phyloP scores from a whole-genome alignment of 2,888 invertebrate species.

The Chrysolina americana region DNA sequence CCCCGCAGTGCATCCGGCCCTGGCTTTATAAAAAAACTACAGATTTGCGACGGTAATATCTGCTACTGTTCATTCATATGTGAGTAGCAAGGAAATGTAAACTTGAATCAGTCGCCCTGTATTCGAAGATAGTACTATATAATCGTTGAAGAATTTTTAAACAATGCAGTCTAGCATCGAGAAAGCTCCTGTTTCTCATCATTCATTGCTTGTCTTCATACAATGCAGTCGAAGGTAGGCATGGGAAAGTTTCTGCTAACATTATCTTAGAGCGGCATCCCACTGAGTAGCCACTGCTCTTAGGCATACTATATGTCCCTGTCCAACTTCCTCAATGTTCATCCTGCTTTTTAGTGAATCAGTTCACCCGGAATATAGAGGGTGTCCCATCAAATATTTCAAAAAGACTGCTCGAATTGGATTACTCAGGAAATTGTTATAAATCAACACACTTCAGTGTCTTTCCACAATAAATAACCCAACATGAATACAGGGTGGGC shows the following conservation, averaged over 20 bases:
- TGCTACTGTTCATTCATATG: background rate
- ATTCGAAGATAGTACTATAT: background rate
- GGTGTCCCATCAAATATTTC: background rate
- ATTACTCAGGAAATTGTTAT: too few relatives aligned
- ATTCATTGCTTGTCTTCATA: conserved; percentile 59
- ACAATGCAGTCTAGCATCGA: conserved; percentile 24
- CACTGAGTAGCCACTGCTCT: conserved; percentile 53
- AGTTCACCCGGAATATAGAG: background rate
- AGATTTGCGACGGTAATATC: too few relatives aligned
- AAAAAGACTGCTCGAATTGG: too few relatives aligned
- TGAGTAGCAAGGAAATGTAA: background rate
- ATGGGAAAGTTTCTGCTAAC: conserved; percentile 62
- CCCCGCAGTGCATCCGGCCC: too few relatives aligned
- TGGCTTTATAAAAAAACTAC: too few relatives aligned
- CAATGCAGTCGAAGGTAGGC: conserved; percentile 55
- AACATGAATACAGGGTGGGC: too few relatives aligned
- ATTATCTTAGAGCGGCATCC: conserved; percentile 54
- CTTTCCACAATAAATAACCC: too few relatives aligned
- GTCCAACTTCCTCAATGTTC: conserved; percentile 27
- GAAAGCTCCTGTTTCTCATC: conserved; percentile 55
- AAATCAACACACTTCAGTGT: too few relatives aligned
- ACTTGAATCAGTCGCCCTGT: background rate
- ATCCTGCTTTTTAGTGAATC: conserved; percentile 22
- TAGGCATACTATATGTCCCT: conserved; percentile 41
- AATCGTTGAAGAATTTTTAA: conserved; percentile 16